phyloP scores from a whole-genome alignment of 2,888 invertebrate species.

The Caenorhabditis sulstoni region DNA sequence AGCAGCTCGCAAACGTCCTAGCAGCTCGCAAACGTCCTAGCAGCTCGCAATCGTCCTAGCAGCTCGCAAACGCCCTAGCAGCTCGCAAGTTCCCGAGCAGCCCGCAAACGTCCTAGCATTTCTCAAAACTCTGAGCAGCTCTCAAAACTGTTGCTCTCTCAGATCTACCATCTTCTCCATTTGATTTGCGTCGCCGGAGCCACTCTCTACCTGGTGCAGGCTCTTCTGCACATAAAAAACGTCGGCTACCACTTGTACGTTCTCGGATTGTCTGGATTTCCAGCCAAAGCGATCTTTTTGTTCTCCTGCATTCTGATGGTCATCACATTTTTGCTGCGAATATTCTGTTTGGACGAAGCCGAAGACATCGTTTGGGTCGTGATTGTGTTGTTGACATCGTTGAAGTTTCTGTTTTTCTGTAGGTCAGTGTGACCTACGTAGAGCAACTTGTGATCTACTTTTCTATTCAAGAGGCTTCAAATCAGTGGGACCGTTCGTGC shows the following conservation, averaged over 20 bases:
- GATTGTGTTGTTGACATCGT: slow-evolving; percentile 95
- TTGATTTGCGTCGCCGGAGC: slow-evolving; percentile 89
- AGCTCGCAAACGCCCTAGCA: too few relatives aligned
- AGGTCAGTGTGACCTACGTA: slow-evolving; percentile 83
- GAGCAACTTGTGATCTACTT: background rate
- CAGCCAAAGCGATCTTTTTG: slow-evolving; percentile 93
- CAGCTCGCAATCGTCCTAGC: background rate
- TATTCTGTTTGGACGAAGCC: slow-evolving; percentile 88
- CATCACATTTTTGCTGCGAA: slow-evolving; percentile 89
- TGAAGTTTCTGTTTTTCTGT: slow-evolving; percentile 97
- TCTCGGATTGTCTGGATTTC: slow-evolving; percentile 92
- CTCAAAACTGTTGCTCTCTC: slow-evolving; percentile 11
- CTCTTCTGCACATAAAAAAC: slow-evolving; percentile 84
- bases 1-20: background rate
- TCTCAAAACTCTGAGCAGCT: background rate
- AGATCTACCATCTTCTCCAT: slow-evolving; percentile 84
- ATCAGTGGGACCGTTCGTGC: slow-evolving; percentile 98
- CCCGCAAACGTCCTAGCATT: background rate
- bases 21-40: background rate
- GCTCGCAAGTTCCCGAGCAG: too few relatives aligned
- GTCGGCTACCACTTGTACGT: slow-evolving; percentile 94
- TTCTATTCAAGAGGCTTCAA: slow-evolving; percentile 90
- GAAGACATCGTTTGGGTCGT: slow-evolving; percentile 94
- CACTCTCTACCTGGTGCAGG: slow-evolving; percentile 83
- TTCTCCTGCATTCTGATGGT: slow-evolving; percentile 93